phyloP scores from a whole-genome alignment of 37 sponge, comb jelly and placozoan genomes.

The Theonella swinhoei region DNA sequence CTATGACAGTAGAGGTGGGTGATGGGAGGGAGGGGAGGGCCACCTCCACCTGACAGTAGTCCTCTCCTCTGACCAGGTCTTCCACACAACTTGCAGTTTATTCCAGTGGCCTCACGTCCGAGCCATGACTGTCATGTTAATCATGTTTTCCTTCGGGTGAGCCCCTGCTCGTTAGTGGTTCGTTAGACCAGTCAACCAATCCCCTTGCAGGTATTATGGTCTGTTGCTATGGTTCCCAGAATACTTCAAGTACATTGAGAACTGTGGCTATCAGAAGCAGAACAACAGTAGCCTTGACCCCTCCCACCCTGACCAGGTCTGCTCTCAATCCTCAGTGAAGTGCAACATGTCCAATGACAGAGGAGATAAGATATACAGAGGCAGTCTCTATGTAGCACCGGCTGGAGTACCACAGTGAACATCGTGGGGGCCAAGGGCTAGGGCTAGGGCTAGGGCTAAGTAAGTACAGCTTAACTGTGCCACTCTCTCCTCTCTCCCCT shows the following conservation, averaged over 20 bases:
- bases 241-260: conserved; percentile 65
- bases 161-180: conserved; percentile 1
- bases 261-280: not conserved
- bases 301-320: not conserved
- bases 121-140: conserved; percentile 39
- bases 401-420: conserved; percentile 72
- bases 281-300: not conserved
- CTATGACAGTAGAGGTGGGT: no score
- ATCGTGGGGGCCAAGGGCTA: conserved; percentile 57
- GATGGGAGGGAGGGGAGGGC: no score
- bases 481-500: not conserved
- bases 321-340: not conserved
- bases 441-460: no score
- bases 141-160: conserved; percentile 83
- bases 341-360: not conserved
- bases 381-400: conserved; percentile 58
- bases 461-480: not conserved
- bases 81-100: conserved; percentile 39
- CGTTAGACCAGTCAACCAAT: no score
- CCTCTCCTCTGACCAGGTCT: conserved; percentile 38
- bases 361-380: conserved; percentile 37
- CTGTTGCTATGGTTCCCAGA: conserved; percentile 94
- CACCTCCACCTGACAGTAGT: no score
- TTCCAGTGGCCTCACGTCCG: conserved; percentile 45
- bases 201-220: conserved; percentile 83